phyloP scores from a whole-genome alignment of 2,113 vertebrate species.

The Gadus macrocephalus region DNA sequence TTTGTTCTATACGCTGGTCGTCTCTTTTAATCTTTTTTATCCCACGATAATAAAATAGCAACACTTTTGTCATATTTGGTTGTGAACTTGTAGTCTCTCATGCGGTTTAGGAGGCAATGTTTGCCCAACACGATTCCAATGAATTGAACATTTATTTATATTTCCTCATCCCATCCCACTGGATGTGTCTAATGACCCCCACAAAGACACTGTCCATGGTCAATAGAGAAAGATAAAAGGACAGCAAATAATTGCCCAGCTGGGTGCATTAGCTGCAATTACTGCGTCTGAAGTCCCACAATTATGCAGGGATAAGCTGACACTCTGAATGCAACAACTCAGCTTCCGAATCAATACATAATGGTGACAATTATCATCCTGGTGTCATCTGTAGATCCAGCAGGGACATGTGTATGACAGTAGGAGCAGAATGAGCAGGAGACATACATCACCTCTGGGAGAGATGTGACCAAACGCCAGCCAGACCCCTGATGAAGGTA shows the following conservation, averaged over 20 bases:
- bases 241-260: constrained; percentile 71
- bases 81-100: neutral
- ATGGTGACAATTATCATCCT: constrained; percentile 74
- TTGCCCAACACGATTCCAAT: constrained; percentile 46
- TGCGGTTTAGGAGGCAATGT: constrained; percentile 23
- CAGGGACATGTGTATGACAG: constrained; percentile 51
- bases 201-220: constrained; percentile 51
- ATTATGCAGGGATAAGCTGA: constrained; percentile 67
- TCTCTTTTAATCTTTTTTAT: no score
- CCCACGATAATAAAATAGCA: no score
- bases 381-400: constrained; percentile 59
- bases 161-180: constrained; percentile 40
- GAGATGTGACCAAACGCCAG: neutral
- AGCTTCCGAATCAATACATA: constrained; percentile 71
- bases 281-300: constrained; percentile 71
- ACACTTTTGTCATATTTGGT: neutral
- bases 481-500: no score
- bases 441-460: no score
- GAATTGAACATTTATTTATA: constrained; percentile 52
- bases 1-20: no score
- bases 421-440: constrained; percentile 55
- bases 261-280: constrained; percentile 70
- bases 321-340: constrained; percentile 57
- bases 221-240: constrained; percentile 50
- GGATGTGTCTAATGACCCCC: constrained; percentile 48